These are phyloP conservation scores for Neodon shergylaensis DNA, from an alignment of 2,113 vertebrate genomes.

Conservation along the genomic window DNA sequence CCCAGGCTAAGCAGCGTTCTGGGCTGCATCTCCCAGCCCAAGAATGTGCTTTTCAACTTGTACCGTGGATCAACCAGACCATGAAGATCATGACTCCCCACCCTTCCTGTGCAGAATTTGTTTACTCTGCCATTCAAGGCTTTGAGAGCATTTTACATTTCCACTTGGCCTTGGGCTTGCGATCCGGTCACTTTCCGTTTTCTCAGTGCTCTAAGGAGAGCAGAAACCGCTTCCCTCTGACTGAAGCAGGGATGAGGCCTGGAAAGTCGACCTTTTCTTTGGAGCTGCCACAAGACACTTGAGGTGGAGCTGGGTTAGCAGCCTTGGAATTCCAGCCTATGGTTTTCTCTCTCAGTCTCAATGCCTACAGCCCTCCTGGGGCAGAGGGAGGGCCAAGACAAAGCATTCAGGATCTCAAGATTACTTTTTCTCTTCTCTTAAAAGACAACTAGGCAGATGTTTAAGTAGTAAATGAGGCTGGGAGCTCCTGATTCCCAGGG, in stretches of 20 bases:
- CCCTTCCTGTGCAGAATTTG: not conserved
- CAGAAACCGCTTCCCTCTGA: not conserved
- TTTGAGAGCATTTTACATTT: not conserved
- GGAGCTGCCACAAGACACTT: not conserved
- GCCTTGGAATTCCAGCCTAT: not conserved
- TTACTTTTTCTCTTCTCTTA: slow-evolving; percentile 17
- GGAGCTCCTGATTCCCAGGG: not conserved
- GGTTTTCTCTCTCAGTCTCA: not conserved
- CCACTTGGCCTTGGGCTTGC: not conserved
- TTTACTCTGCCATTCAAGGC: not conserved
- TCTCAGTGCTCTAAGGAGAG: not conserved
- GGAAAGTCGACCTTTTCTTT: no score
- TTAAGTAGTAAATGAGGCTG: not conserved
- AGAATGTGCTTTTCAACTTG: not conserved
- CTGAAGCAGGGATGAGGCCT: not conserved
- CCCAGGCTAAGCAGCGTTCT: not conserved
- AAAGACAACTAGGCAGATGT: not conserved
- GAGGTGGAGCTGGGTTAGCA: not conserved
- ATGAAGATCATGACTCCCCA: not conserved
- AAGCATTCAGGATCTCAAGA: not conserved
- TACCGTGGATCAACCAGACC: not conserved
- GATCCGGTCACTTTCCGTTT: not conserved
- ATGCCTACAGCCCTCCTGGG: not conserved
- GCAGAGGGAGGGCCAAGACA: not conserved
- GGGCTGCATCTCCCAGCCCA: not conserved